Conservation (phyloP, 2,797 vertebrate species). For the Sternarchorhynchus goeldii region DNA sequence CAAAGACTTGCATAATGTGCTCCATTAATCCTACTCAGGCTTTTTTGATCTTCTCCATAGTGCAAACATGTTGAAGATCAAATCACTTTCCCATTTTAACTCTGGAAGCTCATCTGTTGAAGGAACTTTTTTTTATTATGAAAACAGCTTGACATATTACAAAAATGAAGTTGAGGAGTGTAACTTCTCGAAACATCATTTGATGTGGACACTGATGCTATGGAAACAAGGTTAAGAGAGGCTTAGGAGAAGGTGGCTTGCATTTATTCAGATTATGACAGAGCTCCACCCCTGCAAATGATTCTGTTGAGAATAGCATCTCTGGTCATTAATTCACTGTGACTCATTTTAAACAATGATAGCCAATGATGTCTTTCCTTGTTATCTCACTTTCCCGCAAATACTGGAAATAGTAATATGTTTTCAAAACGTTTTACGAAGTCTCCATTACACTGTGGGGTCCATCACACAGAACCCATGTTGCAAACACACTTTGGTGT, state of each 20-base stretch:
- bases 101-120: constrained; percentile 44
- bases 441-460: constrained; percentile 1
- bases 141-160: constrained; percentile 40
- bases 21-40: constrained; percentile 62
- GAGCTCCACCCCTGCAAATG: constrained; percentile 12
- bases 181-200: constrained; percentile 41
- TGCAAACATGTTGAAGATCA: constrained; percentile 47
- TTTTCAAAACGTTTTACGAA: neutral
- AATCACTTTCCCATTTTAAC: constrained; percentile 34
- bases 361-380: constrained; percentile 12
- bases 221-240: constrained; percentile 35
- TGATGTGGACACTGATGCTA: constrained; percentile 36
- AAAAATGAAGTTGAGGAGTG: constrained; percentile 47
- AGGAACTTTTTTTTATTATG: constrained; percentile 44
- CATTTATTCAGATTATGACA: constrained; percentile 31
- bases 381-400: neutral
- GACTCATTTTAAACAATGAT: constrained; percentile 11
- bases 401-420: neutral
- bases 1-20: constrained; percentile 43
- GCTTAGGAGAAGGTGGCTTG: constrained; percentile 38
- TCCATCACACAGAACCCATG: neutral
- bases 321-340: constrained; percentile 17
- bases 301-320: constrained; percentile 22
- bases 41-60: constrained; percentile 59
- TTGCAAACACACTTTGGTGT: neutral